These are phyloP conservation scores for Brachionus angularis DNA, from an alignment of 1,140 invertebrate genomes.

Conservation along the genomic window DNA sequence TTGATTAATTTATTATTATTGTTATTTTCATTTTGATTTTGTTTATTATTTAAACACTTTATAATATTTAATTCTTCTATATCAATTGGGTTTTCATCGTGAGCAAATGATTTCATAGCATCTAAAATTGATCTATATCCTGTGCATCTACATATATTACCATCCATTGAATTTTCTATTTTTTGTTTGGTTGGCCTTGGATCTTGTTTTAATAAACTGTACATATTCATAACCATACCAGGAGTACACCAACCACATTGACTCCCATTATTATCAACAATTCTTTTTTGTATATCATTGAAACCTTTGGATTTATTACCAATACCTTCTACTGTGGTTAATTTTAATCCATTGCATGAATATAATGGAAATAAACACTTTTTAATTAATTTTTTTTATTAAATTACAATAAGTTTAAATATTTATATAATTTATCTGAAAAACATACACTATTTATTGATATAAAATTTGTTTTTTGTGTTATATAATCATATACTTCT, in stretches of 20 bases:
- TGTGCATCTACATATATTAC: conserved; percentile 57
- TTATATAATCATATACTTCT: conserved; percentile 60
- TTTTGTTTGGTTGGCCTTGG: conserved; percentile 49
- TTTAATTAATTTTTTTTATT: conserved; percentile 44
- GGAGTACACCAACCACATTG: conserved; percentile 59
- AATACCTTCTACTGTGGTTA: conserved; percentile 74
- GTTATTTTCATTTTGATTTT: neutral
- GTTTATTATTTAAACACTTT: conserved; percentile 37
- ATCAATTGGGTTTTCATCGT: conserved; percentile 46
- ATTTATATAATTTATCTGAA: conserved; percentile 60
- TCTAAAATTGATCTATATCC: conserved; percentile 57
- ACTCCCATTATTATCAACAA: conserved; percentile 53
- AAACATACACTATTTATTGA: conserved; percentile 66
- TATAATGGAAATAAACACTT: conserved; percentile 71
- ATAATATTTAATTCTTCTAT: conserved; percentile 48
- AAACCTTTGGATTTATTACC: conserved; percentile 62
- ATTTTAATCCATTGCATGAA: conserved; percentile 68
- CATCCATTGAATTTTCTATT: conserved; percentile 52
- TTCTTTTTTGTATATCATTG: conserved; percentile 50
- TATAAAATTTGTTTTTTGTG: conserved; percentile 61
- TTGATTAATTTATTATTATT: too few species aligned
- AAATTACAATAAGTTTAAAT: neutral
- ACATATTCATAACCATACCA: conserved; percentile 57
- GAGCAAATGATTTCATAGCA: conserved; percentile 52
- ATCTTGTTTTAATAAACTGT: conserved; percentile 51